These are phyloP conservation scores for Loxodonta africana DNA, from an alignment of 2,113 vertebrate genomes.

Conservation along the genomic window DNA sequence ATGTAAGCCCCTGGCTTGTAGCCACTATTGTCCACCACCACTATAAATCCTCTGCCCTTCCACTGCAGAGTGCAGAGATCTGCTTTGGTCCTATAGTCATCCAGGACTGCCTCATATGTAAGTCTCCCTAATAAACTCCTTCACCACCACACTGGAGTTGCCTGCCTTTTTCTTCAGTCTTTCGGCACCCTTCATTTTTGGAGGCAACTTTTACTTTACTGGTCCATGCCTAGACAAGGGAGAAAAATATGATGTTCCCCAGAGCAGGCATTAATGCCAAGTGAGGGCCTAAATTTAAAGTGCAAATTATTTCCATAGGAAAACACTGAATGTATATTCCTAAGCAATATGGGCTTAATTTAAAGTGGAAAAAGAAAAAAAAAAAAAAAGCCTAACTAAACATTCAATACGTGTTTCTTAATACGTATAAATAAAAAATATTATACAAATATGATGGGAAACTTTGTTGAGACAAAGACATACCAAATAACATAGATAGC, in stretches of 20 bases:
- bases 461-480: not conserved
- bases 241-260: not conserved
- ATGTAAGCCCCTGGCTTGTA: too few relatives aligned
- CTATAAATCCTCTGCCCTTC: too few relatives aligned
- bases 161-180: too few relatives aligned
- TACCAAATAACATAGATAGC: not conserved
- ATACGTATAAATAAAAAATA: not conserved
- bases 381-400: conserved; percentile 2
- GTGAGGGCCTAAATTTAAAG: not conserved
- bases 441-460: not conserved
- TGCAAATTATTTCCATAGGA: not conserved
- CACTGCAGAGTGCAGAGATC: too few relatives aligned
- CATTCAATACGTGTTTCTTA: not conserved
- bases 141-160: too few relatives aligned
- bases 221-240: too few relatives aligned
- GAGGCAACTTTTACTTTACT: too few relatives aligned
- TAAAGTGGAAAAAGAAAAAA: not conserved
- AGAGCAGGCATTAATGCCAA: not conserved
- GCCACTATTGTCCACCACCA: too few relatives aligned
- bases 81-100: too few relatives aligned
- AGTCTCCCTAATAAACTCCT: too few relatives aligned
- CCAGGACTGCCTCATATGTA: too few relatives aligned
- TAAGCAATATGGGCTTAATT: not conserved
- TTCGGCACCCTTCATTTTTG: too few relatives aligned
- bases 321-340: not conserved